Evolutionary conservation across 2,797 vertebrate species (phyloP), one percentile per base, ranked within the genome.

Genomic region (Rousettus madagascariensis): DNA sequence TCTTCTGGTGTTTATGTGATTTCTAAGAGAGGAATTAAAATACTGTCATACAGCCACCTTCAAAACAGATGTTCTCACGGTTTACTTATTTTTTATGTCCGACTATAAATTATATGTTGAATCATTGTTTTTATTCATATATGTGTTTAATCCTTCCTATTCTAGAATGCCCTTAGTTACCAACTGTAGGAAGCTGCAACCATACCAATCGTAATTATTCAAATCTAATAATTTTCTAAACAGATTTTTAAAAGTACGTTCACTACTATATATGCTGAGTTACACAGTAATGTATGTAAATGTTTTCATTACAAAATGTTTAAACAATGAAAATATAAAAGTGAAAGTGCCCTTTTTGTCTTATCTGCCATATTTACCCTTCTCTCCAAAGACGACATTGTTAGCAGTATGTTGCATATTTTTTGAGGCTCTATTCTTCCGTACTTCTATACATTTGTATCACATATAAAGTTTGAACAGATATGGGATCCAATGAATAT

Each of bases 11-110:
- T 55, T 24, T 82, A 12, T 92, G 20, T 69, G 33, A 72, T 77
- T 92, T 95, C 41, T 71, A 66, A 87, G 30, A 75, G 15, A 87
- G 83, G 33, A 83, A 86, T 22, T 87, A 93, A 95, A 86, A 24
- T 43, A 9, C 3, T 57, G 6, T 71, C 59, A 22, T 55, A 59
- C 4, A 87, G 28, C 26, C 22, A 75, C 53, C 49, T 79, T 90
- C 84, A 93, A 79, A 91, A 55, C 69, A 92, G 68, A 87, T 33
- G 22, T 57, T 30, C 20, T 84, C n/a, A 43, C 77, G n/a, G 33
- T 80, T 86, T 30, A 33, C 28, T 79, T 82, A 28, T 55, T 53
- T 92, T 86, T 87, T 79, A 53, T 86, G 16, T 43, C 65, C 16
- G 5, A 87, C 24, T 43, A 38, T n/a, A 68, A 80, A 33, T 57